Evolutionary conservation across 2,888 invertebrate species (phyloP), one percentile per base, ranked within the genome.

Genomic region (Sialis lutaria): DNA sequence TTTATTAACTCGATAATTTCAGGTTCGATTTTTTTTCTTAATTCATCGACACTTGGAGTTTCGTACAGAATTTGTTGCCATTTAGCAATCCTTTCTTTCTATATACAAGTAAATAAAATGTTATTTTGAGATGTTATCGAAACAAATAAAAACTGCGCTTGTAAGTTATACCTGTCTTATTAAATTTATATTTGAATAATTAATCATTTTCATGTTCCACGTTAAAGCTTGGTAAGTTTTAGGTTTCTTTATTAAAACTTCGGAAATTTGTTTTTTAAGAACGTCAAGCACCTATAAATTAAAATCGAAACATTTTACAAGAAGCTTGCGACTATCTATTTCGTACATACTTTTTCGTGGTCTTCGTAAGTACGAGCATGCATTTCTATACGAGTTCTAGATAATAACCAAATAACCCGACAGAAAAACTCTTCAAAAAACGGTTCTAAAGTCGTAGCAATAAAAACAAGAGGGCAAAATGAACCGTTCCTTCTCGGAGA

Each of bases 371-470:
- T 42, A 30, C 33, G 37, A 6, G 37, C 42, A 10, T 33, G 13
- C 47, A 47, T 47, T 42, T 47, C 47, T 10, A n/a, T 37, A 6
- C 47, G 13, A 9, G 47, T 47, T 34, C 42, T 33, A 10, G 42
- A 33, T 9, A 42, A 47, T 8, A 47, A 12, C 47, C 47, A 47
- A 6, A 42, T 35, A 34, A 47, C 34, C 10, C 47, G 12, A 31
- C 47, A 47, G 35, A 47, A 47, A 7, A 47, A 2, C 37, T 47
- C 47, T 8, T 22, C 12, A 9, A 47, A 13, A 42, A 47, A 47
- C 8, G 42, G 42, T 9, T 35, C 22, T 4, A 40, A 22, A n/a
- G 9, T 7, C n/a, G 13, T 2, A 5, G 34, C 34, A 12, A 8
- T 33, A 37, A 47, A 42, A 30, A 22, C 32, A 10, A 42, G 31